Conservation (phyloP, 2,888 invertebrate genomes). For the Merodon equestris region DNA sequence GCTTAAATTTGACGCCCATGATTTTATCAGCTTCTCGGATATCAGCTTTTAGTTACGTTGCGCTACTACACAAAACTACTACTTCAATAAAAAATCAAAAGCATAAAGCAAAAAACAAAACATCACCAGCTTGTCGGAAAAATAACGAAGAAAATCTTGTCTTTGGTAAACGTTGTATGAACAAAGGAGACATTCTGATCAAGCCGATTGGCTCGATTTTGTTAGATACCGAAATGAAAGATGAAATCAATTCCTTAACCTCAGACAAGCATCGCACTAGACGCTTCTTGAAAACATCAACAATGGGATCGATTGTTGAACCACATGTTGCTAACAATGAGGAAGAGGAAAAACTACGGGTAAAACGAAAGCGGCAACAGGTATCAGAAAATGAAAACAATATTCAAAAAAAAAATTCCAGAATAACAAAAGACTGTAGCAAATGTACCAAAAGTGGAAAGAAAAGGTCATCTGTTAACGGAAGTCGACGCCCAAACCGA, state of each 20-base stretch:
- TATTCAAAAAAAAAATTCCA: slow-evolving; percentile 54
- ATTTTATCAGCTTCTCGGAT: slow-evolving; percentile 62
- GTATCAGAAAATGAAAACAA: slow-evolving; percentile 12
- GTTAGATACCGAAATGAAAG: slow-evolving; percentile 12
- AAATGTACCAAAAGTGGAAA: slow-evolving; percentile 22
- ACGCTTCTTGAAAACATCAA: slow-evolving; percentile 19
- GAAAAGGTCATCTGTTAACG: slow-evolving; percentile 3
- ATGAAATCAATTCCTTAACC: not conserved
- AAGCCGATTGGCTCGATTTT: slow-evolving; percentile 13
- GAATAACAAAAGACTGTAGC: slow-evolving; percentile 65
- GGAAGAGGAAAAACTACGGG: slow-evolving; percentile 9
- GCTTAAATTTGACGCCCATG: slow-evolving; percentile 63
- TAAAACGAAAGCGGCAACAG: slow-evolving; percentile 42
- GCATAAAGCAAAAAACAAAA: slow-evolving; percentile 34
- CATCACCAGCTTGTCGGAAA: not conserved
- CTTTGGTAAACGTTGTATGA: not conserved
- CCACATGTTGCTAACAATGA: slow-evolving; percentile 5
- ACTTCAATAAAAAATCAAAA: slow-evolving; percentile 16
- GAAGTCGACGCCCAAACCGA: slow-evolving; percentile 27
- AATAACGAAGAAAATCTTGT: slow-evolving; percentile 7
- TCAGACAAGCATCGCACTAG: slow-evolving; percentile 32
- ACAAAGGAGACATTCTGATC: slow-evolving; percentile 1
- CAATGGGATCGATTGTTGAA: slow-evolving; percentile 11
- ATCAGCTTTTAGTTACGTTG: slow-evolving; percentile 69
- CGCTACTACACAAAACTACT: slow-evolving; percentile 11